Evolutionary conservation across 1,140 invertebrate species (phyloP), one percentile per base, ranked within the genome.

Genomic region (Cylas formicarius): DNA sequence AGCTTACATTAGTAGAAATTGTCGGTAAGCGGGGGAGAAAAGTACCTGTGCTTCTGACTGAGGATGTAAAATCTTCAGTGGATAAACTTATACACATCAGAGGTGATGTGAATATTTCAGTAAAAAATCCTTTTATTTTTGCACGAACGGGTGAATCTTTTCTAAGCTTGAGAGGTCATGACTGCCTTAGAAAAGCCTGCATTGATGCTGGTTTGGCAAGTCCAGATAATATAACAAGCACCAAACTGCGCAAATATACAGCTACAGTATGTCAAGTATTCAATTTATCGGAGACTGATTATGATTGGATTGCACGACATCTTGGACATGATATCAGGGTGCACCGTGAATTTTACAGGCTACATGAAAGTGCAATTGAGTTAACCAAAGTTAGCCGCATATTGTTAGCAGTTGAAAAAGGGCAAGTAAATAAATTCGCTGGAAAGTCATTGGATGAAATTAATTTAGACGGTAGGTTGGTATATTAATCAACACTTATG

Each of bases 311-410:
- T n/a, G n/a, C n/a, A n/a, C n/a, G n/a, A n/a, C n/a, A n/a, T n/a
- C n/a, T n/a, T n/a, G n/a, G n/a, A n/a, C n/a, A n/a, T n/a, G n/a
- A n/a, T n/a, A n/a, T n/a, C n/a, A n/a, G n/a, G n/a, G n/a, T n/a
- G n/a, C n/a, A n/a, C n/a, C n/a, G n/a, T n/a, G n/a, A n/a, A 43
- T 43, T 43, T 43, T 43, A 43, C 5, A 6, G 40, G 5, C 19
- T 43, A 8, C 40, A 43, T 17, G 40, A 43, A 18, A 43, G 35
- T 17, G 20, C 40, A 21, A 22, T 43, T 11, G 40, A 43, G 17
- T 21, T 43, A 4, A 35, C 31, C 19, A 43, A 43, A 35, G 40
- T 43, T 2, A 24, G 40, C 21, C 13, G 31, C n/a, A n/a, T n/a
- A n/a, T n/a, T n/a, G n/a, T n/a, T n/a, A n/a, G n/a, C n/a, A n/a